A percentile compares a stretch with the other conserved stretches of the same genome.
Conservation (phyloP, 53 echinoderm and acorn worm species). For the Temnopleurus reevesii region DNA sequence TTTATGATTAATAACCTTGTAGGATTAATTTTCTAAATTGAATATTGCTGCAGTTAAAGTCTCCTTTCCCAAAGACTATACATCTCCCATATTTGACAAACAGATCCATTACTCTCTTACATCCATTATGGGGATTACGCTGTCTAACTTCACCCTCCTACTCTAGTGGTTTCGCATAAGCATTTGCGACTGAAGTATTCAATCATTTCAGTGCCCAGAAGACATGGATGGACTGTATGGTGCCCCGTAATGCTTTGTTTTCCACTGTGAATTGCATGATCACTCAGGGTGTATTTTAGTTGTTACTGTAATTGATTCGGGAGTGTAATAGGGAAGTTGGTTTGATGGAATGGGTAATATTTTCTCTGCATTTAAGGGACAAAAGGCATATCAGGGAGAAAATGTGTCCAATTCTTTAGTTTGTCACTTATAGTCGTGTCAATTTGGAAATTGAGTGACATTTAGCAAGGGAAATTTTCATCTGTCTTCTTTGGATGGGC, state of each 20-base stretch:
- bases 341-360: background rate
- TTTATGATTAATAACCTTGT: too few species aligned
- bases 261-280: background rate
- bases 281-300: conserved; percentile 4
- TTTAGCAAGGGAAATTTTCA: too few species aligned
- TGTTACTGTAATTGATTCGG: conserved; percentile 18
- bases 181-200: conserved; percentile 36
- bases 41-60: too few species aligned
- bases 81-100: background rate
- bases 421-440: too few species aligned
- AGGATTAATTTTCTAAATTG: too few species aligned
- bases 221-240: background rate
- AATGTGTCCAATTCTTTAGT: too few species aligned
- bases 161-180: background rate
- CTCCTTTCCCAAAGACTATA: conserved; percentile 1
- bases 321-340: background rate
- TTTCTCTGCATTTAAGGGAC: too few species aligned
- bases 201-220: conserved; percentile 11
- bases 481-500: too few species aligned
- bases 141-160: background rate
- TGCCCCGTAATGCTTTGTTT: background rate
- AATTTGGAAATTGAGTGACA: too few species aligned
- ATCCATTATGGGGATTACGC: conserved; percentile 25
- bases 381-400: too few species aligned
- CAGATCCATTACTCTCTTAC: background rate